phyloP scores from a whole-genome alignment of 2,113 vertebrate genomes.

The Ahaetulla prasina region DNA sequence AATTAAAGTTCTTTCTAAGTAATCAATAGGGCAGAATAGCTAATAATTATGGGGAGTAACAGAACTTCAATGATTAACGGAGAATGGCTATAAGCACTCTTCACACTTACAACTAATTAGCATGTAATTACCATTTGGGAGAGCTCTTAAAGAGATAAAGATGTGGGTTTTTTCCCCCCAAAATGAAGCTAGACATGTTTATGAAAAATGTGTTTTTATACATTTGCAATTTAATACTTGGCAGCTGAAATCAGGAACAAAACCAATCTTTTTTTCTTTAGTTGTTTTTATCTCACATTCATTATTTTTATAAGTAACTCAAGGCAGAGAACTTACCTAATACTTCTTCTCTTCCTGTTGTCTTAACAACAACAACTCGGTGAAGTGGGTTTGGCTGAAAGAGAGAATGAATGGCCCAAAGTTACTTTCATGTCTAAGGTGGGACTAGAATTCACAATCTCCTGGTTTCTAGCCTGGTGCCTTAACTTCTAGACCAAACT shows the following conservation, averaged over 20 bases:
- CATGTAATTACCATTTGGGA: not conserved
- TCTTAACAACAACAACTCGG: not conserved
- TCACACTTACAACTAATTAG: constrained; percentile 21
- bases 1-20: constrained; percentile 21
- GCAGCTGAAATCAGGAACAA: not conserved
- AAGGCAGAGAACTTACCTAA: not conserved
- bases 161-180: not conserved
- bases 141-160: not conserved
- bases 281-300: not conserved
- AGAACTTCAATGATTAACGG: not conserved
- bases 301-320: not conserved
- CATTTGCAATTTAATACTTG: not conserved
- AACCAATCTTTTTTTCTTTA: not conserved
- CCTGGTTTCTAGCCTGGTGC: no score
- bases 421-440: no score
- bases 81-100: not conserved
- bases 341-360: not conserved
- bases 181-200: not conserved
- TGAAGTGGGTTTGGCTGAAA: not conserved
- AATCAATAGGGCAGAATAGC: constrained; percentile 19
- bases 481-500: not conserved
- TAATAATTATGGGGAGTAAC: not conserved
- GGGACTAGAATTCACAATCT: no score
- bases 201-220: not conserved
- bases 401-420: no score